These are phyloP conservation scores for Paramuricea clavata DNA, from an alignment of 92 coral and sea anemone genomes.

Conservation along the genomic window DNA sequence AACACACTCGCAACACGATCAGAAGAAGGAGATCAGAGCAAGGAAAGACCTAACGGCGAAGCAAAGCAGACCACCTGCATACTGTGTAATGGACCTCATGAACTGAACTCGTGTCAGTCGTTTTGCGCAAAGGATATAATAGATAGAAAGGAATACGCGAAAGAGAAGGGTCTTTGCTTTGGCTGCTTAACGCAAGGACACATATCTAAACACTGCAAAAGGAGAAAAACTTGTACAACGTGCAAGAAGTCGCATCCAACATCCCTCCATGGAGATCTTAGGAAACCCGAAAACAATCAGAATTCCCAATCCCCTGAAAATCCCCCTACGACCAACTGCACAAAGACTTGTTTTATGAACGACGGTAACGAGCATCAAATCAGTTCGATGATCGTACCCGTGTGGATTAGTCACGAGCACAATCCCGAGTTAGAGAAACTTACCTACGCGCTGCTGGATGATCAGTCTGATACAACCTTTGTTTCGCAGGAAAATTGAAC, in stretches of 20 bases:
- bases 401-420: slow-evolving; percentile 58
- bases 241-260: slow-evolving; percentile 65
- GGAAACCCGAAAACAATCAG: slow-evolving; percentile 32
- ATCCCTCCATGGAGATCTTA: slow-evolving; percentile 68
- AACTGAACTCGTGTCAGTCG: slow-evolving; percentile 65
- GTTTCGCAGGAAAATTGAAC: slow-evolving; percentile 16
- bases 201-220: slow-evolving; percentile 56
- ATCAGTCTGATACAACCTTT: slow-evolving; percentile 71
- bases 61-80: slow-evolving; percentile 58
- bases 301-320: slow-evolving; percentile 2
- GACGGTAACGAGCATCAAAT: slow-evolving; percentile 21
- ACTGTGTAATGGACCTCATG: slow-evolving; percentile 47
- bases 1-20: slow-evolving; percentile 51
- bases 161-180: slow-evolving; percentile 61
- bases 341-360: slow-evolving; percentile 22
- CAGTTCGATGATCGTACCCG: slow-evolving; percentile 72
- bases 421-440: slow-evolving; percentile 43
- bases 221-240: slow-evolving; percentile 52
- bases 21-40: background rate
- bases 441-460: slow-evolving; percentile 69
- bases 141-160: slow-evolving; percentile 68
- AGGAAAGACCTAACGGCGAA: no score
- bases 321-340: background rate
- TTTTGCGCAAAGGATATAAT: slow-evolving; percentile 51
- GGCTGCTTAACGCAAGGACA: slow-evolving; percentile 71